phyloP scores from a whole-genome alignment of 2,888 invertebrate species.

The Spodoptera picta region DNA sequence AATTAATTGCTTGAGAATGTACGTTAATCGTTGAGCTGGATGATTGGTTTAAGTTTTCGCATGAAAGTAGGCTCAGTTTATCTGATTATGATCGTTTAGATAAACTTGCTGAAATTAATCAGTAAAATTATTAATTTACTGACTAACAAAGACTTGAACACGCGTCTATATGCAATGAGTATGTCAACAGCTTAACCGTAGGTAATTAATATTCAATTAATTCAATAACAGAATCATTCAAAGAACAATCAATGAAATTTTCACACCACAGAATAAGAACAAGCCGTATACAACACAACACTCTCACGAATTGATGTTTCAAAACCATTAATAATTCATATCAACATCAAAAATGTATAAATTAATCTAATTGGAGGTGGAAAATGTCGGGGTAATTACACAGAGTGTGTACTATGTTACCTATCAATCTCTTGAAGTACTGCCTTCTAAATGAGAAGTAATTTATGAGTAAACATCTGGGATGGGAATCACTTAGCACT shows the following conservation, averaged over 20 bases:
- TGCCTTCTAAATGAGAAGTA: slow-evolving; percentile 72
- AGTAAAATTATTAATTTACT: no score
- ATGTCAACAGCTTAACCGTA: no score
- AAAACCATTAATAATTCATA: slow-evolving; percentile 50
- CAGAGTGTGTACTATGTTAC: slow-evolving; percentile 53
- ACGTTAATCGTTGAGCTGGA: slow-evolving; percentile 6
- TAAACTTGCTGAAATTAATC: no score
- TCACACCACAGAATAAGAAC: slow-evolving; percentile 1
- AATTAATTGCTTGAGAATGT: slow-evolving; percentile 38
- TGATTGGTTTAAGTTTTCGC: slow-evolving; percentile 18
- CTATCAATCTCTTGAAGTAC: slow-evolving; percentile 66
- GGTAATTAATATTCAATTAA: not conserved
- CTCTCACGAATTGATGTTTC: slow-evolving; percentile 45
- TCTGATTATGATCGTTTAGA: no score
- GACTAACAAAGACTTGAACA: no score
- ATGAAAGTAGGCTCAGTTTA: no score
- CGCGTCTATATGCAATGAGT: no score
- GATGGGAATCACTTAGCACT: slow-evolving; percentile 75
- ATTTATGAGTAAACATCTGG: slow-evolving; percentile 72
- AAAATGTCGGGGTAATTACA: slow-evolving; percentile 50
- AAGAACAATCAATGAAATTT: slow-evolving; percentile 9
- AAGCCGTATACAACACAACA: slow-evolving; percentile 9
- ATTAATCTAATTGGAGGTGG: slow-evolving; percentile 54
- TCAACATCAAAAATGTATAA: slow-evolving; percentile 45
- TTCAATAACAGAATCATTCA: not conserved